Conservation (phyloP, 2,797 vertebrate species). For the Chiloscyllium punctatum region DNA sequence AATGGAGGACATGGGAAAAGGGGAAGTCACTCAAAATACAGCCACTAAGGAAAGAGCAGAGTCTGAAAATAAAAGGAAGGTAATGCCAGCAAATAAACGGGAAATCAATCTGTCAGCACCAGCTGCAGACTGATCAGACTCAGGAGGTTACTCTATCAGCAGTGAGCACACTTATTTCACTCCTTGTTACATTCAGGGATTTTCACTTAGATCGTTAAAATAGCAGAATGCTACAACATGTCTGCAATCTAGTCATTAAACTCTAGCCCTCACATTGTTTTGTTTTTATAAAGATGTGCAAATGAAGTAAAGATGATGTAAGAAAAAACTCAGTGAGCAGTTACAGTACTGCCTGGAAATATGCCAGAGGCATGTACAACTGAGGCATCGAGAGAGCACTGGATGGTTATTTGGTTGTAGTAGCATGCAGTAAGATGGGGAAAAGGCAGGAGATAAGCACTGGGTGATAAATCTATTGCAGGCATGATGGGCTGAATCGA, state of each 20-base stretch:
- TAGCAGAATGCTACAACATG: not conserved
- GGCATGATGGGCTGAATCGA: too few species aligned
- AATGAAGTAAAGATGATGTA: too few species aligned
- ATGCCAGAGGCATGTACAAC: too few species aligned
- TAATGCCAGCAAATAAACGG: not conserved
- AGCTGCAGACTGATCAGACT: not conserved
- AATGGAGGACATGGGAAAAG: not conserved
- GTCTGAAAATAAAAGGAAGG: not conserved
- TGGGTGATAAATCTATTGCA: too few species aligned
- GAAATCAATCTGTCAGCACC: not conserved
- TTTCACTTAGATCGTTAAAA: not conserved
- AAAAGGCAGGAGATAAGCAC: too few species aligned
- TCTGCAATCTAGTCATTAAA: not conserved
- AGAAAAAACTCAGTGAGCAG: too few species aligned
- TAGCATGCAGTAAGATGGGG: too few species aligned
- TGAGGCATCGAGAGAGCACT: too few species aligned
- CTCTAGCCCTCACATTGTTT: not conserved
- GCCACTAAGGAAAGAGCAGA: not conserved
- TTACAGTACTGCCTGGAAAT: too few species aligned
- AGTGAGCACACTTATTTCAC: not conserved
- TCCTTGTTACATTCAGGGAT: not conserved
- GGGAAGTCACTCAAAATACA: not conserved
- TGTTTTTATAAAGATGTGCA: too few species aligned
- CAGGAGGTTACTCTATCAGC: not conserved
- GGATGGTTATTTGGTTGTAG: too few species aligned